Conservation (phyloP, 2,113 vertebrate species). For the Oncorhynchus clarkii region DNA sequence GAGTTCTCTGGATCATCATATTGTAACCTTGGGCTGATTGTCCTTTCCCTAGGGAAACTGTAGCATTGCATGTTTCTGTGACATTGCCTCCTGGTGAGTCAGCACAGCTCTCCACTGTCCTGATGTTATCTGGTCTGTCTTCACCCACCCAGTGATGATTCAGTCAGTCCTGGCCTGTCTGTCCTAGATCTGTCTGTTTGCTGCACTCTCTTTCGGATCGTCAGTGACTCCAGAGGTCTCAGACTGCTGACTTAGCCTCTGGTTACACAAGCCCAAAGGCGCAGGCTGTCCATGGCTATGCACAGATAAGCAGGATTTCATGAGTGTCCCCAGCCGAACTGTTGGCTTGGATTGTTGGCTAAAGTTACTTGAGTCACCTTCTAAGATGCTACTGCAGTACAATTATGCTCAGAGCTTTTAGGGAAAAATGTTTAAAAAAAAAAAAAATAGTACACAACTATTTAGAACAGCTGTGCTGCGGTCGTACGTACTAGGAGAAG, state of each 20-base stretch:
- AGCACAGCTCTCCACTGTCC: slow-evolving; percentile 22
- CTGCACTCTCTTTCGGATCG: slow-evolving; percentile 10
- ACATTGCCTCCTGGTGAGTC: slow-evolving; percentile 60
- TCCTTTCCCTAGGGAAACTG: slow-evolving; percentile 25
- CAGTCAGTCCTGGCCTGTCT: slow-evolving; percentile 53
- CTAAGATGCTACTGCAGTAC: too few species aligned
- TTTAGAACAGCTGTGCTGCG: too few species aligned
- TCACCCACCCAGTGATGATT: slow-evolving; percentile 64
- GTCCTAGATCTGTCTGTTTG: slow-evolving; percentile 7
- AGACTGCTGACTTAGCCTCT: slow-evolving; percentile 26
- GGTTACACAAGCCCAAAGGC: not conserved
- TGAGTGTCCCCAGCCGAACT: not conserved
- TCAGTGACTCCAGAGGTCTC: slow-evolving; percentile 12
- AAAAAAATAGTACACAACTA: too few species aligned
- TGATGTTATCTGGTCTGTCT: slow-evolving; percentile 8
- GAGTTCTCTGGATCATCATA: not conserved
- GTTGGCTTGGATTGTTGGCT: not conserved
- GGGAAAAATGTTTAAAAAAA: not conserved
- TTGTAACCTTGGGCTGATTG: slow-evolving; percentile 44
- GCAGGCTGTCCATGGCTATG: slow-evolving; percentile 7
- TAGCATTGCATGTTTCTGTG: slow-evolving; percentile 51
- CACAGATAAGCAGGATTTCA: not conserved
- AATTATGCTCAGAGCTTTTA: too few species aligned
- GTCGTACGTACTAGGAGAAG: too few species aligned
- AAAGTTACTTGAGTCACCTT: too few species aligned